These are phyloP conservation scores for Hephaestus fuliginosus DNA, from an alignment of 2,797 vertebrate species.

Conservation along the genomic window DNA sequence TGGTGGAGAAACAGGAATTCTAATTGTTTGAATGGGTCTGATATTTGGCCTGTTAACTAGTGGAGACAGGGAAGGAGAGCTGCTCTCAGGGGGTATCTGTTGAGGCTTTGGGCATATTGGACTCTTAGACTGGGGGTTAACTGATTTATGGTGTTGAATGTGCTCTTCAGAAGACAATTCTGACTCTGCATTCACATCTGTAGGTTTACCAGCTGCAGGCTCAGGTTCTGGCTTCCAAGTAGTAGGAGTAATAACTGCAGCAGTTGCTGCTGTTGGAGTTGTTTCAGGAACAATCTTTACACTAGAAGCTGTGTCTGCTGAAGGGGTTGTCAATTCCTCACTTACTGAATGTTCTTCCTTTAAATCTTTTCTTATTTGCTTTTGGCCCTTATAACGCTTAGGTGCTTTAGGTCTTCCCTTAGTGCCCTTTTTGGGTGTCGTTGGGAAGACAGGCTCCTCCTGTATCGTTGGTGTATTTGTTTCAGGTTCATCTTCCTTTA, in stretches of 20 bases:
- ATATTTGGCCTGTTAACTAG: conserved; percentile 80
- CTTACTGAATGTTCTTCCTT: conserved; percentile 81
- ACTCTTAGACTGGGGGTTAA: conserved; percentile 77
- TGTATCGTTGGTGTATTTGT: conserved; percentile 75
- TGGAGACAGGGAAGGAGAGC: conserved; percentile 80
- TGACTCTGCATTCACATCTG: conserved; percentile 63
- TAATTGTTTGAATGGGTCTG: conserved; percentile 76
- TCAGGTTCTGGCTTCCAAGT: conserved; percentile 79
- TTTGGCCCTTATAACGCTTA: conserved; percentile 86
- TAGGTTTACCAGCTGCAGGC: conserved; percentile 54
- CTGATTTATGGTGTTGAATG: conserved; percentile 71
- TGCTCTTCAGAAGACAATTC: conserved; percentile 77
- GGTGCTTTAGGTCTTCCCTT: conserved; percentile 89
- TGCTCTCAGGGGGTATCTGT: conserved; percentile 75
- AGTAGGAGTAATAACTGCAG: conserved; percentile 82
- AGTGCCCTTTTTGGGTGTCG: conserved; percentile 83
- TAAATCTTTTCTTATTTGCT: conserved; percentile 86
- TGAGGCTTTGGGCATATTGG: conserved; percentile 76
- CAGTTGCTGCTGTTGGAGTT: conserved; percentile 59
- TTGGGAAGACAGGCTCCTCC: conserved; percentile 75
- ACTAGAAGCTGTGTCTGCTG: conserved; percentile 65
- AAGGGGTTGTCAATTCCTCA: conserved; percentile 72
- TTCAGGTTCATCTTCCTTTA: conserved; percentile 84
- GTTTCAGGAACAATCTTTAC: conserved; percentile 66
- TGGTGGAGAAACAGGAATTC: conserved; percentile 81